Evolutionary conservation across 2,888 invertebrate species (phyloP).

Genomic region (Drosophila pseudotalamancana): DNA sequence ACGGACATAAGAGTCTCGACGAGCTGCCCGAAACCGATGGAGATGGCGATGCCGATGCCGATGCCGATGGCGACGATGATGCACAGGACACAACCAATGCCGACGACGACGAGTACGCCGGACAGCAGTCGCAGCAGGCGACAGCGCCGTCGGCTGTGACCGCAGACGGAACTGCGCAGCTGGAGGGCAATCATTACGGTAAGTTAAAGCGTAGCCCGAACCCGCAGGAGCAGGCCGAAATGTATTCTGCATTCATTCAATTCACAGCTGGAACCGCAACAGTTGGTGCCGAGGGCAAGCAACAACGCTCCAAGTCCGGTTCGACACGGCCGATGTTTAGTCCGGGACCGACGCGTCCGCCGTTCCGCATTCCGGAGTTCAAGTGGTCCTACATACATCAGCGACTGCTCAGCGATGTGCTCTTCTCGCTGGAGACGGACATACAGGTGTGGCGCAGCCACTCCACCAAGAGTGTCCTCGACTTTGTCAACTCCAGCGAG

Average conservation of each 20-base stretch:
- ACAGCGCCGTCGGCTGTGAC: conserved; percentile 67
- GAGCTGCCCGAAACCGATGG: conserved; percentile 48
- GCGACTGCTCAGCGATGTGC: conserved; percentile 96
- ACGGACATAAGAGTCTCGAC: conserved; percentile 23
- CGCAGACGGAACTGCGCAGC: conserved; percentile 91
- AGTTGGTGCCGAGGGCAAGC: conserved; percentile 44
- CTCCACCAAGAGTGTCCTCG: conserved; percentile 97
- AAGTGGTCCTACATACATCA: conserved; percentile 99
- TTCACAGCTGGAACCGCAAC: conserved; percentile 7
- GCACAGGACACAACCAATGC: conserved; percentile 46
- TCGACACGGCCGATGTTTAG: conserved; percentile 95
- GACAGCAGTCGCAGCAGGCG: conserved; percentile 86
- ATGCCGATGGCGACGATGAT: conserved; percentile 41
- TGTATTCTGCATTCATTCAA: too few species aligned
- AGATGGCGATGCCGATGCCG: conserved; percentile 48
- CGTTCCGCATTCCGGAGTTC: conserved; percentile 99
- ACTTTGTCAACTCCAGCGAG: conserved; percentile 99
- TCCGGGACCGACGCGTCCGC: conserved; percentile 95
- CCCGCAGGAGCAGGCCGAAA: neutral
- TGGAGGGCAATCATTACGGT: conserved; percentile 94
- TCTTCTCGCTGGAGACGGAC: conserved; percentile 98
- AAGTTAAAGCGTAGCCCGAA: conserved; percentile 70
- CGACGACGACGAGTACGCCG: conserved; percentile 54
- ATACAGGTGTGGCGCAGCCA: conserved; percentile 97
- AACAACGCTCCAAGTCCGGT: conserved; percentile 86